Evolutionary conservation across 2,113 vertebrate genomes (phyloP), one percentile per base, ranked within the genome.

Genomic region (Pomatostomus ruficeps): DNA sequence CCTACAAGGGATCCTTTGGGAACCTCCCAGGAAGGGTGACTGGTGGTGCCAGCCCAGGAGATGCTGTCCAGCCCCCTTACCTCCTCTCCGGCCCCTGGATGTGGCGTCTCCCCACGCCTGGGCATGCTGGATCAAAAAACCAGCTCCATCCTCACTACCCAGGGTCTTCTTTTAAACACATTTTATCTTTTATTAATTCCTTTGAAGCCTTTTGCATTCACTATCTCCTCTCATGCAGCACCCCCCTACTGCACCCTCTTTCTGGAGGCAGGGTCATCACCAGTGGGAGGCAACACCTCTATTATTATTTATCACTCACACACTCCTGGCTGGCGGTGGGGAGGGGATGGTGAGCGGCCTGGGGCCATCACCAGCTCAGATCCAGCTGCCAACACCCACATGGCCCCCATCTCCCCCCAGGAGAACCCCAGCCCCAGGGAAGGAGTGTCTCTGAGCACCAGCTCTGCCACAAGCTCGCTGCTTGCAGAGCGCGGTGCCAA

Each of bases 161-260:
- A 75, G 65, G 61, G 68, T 89, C 80, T 83, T 73, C 66, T 96
- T 80, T 73, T 70, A 91, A 96, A 88, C 52, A 29, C 89, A 80
- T 93, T 91, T 92, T 78, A 93, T 90, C 90, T 95, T 91, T 96
- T 93, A 97, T 95, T 92, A 93, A 95, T 97, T 95, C 93, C 79
- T 95, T 94, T 96, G 95, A 96, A 94, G 93, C 90, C 68, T 94
- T 78, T 62, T 28, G 63, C 90, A 75, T 38, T 29, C 2, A 9
- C 79, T 67, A 72, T 81, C 93, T 78, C 85, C 49, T 42, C 1
- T 11, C 80, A 76, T 24, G 52, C 93, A 58, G 88, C 28, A 2
- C 65, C 66, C 67, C 46, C 29, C 90, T 81, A 52, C 88, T 6
- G 35, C 59, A 26, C 84, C 83, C 63, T 35, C 46, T 36, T 75